These are phyloP conservation scores for Lutjanus erythropterus DNA, from an alignment of 2,113 vertebrate species.

Conservation along the genomic window DNA sequence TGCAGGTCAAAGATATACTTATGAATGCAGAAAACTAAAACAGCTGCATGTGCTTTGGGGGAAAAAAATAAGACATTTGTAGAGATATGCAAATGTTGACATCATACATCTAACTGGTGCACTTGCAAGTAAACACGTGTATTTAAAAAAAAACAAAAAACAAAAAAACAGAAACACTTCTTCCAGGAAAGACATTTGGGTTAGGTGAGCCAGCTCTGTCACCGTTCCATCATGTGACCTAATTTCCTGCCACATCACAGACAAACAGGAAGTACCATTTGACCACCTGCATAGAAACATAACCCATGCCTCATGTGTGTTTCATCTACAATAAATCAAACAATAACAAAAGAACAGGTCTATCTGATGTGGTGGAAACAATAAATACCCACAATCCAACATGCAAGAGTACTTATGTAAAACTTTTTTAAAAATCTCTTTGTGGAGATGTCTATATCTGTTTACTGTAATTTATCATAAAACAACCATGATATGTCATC, in stretches of 20 bases:
- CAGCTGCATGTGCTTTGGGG: background rate
- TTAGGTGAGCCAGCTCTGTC: slow-evolving; percentile 67
- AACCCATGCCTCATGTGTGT: slow-evolving; percentile 1
- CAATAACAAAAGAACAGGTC: slow-evolving; percentile 15
- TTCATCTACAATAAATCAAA: slow-evolving; percentile 60
- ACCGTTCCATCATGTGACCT: slow-evolving; percentile 74
- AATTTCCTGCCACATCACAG: slow-evolving; percentile 79
- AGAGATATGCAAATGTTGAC: slow-evolving; percentile 42
- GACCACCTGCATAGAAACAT: slow-evolving; percentile 69
- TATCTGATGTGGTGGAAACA: slow-evolving; percentile 23
- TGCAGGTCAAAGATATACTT: slow-evolving; percentile 6
- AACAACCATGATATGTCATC: too few species aligned
- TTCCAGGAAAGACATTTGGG: slow-evolving; percentile 79
- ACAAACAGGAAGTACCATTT: slow-evolving; percentile 71
- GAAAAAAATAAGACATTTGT: background rate
- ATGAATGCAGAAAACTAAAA: slow-evolving; percentile 8
- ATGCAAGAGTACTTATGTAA: background rate
- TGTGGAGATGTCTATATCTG: too few species aligned
- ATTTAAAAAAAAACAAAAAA: slow-evolving; percentile 3
- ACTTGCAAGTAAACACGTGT: slow-evolving; percentile 55
- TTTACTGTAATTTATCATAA: too few species aligned
- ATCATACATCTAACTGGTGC: slow-evolving; percentile 56
- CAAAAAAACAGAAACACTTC: slow-evolving; percentile 20
- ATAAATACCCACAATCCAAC: background rate
- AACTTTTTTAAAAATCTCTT: too few species aligned